Evolutionary conservation across 1,140 invertebrate species (phyloP).

Genomic region (Berghia stephanieae): DNA sequence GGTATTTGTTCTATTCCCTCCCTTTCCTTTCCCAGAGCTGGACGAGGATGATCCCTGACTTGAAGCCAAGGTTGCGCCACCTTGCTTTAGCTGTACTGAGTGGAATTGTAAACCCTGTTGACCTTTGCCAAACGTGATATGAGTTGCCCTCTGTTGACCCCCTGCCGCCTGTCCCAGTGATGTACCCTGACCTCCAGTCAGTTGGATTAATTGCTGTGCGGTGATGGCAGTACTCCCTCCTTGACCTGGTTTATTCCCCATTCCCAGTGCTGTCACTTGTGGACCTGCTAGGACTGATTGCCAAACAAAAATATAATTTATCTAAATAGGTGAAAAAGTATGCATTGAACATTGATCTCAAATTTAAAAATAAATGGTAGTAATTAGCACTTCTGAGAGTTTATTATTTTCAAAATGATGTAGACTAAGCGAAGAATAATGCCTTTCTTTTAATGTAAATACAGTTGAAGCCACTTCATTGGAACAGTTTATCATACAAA

Average conservation of each 20-base stretch:
- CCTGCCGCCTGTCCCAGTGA: constrained; percentile 36
- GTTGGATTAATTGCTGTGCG: constrained; percentile 50
- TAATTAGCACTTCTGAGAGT: background rate
- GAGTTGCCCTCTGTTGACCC: constrained; percentile 27
- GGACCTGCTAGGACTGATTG: constrained; percentile 30
- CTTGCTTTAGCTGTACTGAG: constrained; percentile 70
- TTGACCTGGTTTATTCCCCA: constrained; percentile 39
- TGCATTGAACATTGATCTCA: background rate
- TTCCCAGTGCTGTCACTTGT: constrained; percentile 45
- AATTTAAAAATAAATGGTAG: background rate
- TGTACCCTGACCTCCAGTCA: constrained; percentile 38
- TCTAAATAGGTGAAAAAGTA: background rate
- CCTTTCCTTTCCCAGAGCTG: no score
- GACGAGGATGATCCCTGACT: no score
- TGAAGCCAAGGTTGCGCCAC: constrained; percentile 65
- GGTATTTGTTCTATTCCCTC: no score
- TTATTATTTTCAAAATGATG: background rate
- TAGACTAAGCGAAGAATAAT: background rate
- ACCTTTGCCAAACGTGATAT: constrained; percentile 43
- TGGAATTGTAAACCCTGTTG: constrained; percentile 50
- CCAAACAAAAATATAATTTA: background rate
- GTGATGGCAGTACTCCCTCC: constrained; percentile 35
- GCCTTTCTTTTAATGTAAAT: background rate
- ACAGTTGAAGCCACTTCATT: no score
- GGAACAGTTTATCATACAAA: no score